Evolutionary conservation across 2,888 invertebrate genomes (phyloP).

Genomic region (Schizaphis graminum): DNA sequence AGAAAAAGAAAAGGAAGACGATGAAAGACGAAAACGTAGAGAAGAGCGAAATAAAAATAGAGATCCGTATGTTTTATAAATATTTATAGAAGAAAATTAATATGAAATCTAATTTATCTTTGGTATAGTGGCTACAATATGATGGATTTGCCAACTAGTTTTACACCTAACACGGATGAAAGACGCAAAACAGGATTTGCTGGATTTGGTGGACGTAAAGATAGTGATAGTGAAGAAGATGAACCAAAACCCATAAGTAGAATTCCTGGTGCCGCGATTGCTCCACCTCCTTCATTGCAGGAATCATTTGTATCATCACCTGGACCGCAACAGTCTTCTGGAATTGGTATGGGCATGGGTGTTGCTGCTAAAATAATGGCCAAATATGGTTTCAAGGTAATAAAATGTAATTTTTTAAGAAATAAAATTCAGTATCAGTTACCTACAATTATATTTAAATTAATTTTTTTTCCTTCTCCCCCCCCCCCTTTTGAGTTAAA

Average conservation of each 20-base stretch:
- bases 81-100: background rate
- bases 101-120: background rate
- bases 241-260: constrained; percentile 71
- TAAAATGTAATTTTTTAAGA: background rate
- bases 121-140: constrained; percentile 34
- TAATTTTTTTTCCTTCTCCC: background rate
- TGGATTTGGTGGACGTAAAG: constrained; percentile 69
- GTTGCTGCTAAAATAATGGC: constrained; percentile 99
- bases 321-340: constrained; percentile 63
- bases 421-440: background rate
- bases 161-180: constrained; percentile 57
- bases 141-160: constrained; percentile 7
- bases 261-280: constrained; percentile 89
- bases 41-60: constrained; percentile 71
- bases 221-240: constrained; percentile 70
- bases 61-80: constrained; percentile 51
- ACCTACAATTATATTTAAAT: background rate
- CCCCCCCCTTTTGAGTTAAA: background rate
- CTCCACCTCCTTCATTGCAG: constrained; percentile 93
- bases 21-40: constrained; percentile 76
- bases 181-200: constrained; percentile 61
- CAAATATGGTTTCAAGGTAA: constrained; percentile 93
- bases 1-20: constrained; percentile 77
- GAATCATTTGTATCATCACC: constrained; percentile 71
- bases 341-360: constrained; percentile 77